Percentiles rank a stretch among this genome's conserved stretches.
These are phyloP conservation scores for Megathymus violae DNA, from an alignment of 1,140 invertebrate genomes.

Conservation along the genomic window DNA sequence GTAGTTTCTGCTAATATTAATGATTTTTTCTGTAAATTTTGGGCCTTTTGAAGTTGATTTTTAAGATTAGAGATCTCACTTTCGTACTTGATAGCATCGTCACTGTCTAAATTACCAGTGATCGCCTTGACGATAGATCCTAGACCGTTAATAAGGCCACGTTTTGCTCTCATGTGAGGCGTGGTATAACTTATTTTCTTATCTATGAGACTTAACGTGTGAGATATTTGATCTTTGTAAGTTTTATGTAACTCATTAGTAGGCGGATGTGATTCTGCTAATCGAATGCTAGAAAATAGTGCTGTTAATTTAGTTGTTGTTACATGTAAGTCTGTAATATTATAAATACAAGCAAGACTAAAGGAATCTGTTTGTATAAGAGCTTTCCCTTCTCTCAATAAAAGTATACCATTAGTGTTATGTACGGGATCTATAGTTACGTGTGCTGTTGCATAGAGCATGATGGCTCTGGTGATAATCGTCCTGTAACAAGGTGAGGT, in stretches of 20 bases:
- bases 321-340: slow-evolving; percentile 25
- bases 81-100: slow-evolving; percentile 31
- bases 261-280: slow-evolving; percentile 10
- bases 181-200: slow-evolving; percentile 30
- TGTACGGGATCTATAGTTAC: slow-evolving; percentile 26
- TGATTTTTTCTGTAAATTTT: slow-evolving; percentile 7
- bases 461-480: slow-evolving; percentile 36
- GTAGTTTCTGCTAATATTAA: slow-evolving; percentile 12
- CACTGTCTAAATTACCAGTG: slow-evolving; percentile 35
- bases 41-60: slow-evolving; percentile 6
- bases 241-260: slow-evolving; percentile 26
- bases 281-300: slow-evolving; percentile 27
- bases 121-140: slow-evolving; percentile 37
- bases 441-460: slow-evolving; percentile 36
- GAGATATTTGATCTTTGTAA: slow-evolving; percentile 30
- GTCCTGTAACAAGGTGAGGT: slow-evolving; percentile 41
- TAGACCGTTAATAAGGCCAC: slow-evolving; percentile 34
- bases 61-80: slow-evolving; percentile 27
- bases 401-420: slow-evolving; percentile 34
- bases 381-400: slow-evolving; percentile 32
- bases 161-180: slow-evolving; percentile 14
- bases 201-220: slow-evolving; percentile 21
- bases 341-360: slow-evolving; percentile 33
- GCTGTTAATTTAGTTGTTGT: slow-evolving; percentile 18
- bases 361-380: slow-evolving; percentile 37